Base-by-base conservation (phyloP, 2,113 vertebrate genomes). In the Solea senegalensis region DNA sequence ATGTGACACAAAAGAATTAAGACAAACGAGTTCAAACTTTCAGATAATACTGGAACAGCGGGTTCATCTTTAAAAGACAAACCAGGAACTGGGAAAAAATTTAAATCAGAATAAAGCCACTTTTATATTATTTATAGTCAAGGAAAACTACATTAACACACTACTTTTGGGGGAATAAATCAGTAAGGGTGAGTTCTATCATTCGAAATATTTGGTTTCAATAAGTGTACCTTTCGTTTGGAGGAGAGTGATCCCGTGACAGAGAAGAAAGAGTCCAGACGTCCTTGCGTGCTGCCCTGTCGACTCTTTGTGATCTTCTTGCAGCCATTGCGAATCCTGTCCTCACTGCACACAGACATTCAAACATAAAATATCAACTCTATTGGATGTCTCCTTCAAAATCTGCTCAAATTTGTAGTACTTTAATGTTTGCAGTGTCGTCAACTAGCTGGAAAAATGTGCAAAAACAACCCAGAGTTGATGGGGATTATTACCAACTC, bases 261-360 rank as follows among this genome's bases (percentile, higher is more conserved):
- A 28, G 94, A 95, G 91, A 99, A 99, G 92, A 99, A 99, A 34
- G 97, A 95, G 2, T 99, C 98, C 15, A 99, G 92, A 2, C 98
- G 91, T 50, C 97, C 97, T 85, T 98, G 98, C 0, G 96, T 99
- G 94, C 96, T 99, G 8, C 96, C 96, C 80, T 98, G 96, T 13
- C 97, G 89, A 85, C 97, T 97, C 87, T 96, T 98, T 75, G 87
- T 55, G 9, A 99, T 95, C 86, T 97, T 94, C 90, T 90, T 95
- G 73, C 93, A 92, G 11, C 96, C 97, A 0, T 94, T 96, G 21
- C 95, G 95, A 73, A 99, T 92, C 21, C 97, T 94, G 74, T 98
- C 97, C 87, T 99, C 97, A 0, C 95, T 95, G 74, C 12, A 84
- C 26, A 58, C 27, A 85, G 12, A 72, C 21, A 78, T 3, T 68